Base-by-base conservation (phyloP, 2,888 invertebrate species). In the Nasonia oneida region DNA sequence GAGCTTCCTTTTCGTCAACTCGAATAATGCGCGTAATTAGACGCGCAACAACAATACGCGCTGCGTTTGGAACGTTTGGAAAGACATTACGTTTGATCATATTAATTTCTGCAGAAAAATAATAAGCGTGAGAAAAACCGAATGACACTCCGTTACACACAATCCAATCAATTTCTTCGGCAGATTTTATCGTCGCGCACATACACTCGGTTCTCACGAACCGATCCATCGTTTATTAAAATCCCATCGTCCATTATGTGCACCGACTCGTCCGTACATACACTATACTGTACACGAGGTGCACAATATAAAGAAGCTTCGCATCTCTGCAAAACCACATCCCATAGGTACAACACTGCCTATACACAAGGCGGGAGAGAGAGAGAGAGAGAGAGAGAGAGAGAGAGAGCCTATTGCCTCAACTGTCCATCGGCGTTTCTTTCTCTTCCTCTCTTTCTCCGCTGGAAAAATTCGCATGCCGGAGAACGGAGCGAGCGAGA, bases 391-490 rank as follows among this genome's bases (percentile, higher is more conserved):
- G 37, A 37, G 37, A 37, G 23, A 23, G 61, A 1, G 29, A 0
- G 4, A 37, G 37, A 3, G 37, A 37, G 37, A 37, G 61, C 4
- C 6, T 29, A 29, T 1, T 14, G 37, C 33, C 61, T 61, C 78
- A 42, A 42, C 67, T 67, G 67, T 78, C 78, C 64, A 29, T 67
- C 42, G 67, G 29, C 29, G 23, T 74, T 47, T 50, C 50, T 74
- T 47, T 74, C 50, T 74, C 74, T 74, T 23, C 47, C 50, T 74
- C 74, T 47, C 23, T 50, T 29, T 67, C 67, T 67, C 67, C 33
- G 29, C 67, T 23, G 78, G 84, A 84, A 84, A 84, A 84, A 84
- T 84, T 79, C 39, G 75, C 84, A 50, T 85, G 76, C 84, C 84
- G 61, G 39, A 42, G 77, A 23, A 61, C 15, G 64, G n/a, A 33